Evolutionary conservation across 2,888 invertebrate genomes (phyloP).

Genomic region (Rotaria sp.): DNA sequence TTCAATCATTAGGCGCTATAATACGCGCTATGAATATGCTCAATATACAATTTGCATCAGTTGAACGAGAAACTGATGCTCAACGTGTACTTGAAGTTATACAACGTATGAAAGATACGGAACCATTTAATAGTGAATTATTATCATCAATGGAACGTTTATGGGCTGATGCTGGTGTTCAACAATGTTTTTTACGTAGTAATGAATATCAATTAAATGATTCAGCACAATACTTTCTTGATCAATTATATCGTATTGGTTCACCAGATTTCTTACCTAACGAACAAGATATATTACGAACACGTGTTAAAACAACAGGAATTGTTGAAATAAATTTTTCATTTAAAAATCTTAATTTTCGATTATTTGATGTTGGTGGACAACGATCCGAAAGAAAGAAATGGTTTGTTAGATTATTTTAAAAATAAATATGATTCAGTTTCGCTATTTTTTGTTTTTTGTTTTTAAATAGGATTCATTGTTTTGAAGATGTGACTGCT

Average conservation of each 20-base stretch:
- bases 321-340: slow-evolving; percentile 99
- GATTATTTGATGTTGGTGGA: slow-evolving; percentile 98
- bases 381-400: slow-evolving; percentile 82
- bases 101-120: slow-evolving; percentile 99
- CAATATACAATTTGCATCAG: slow-evolving; percentile 63
- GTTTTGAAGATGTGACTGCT: slow-evolving; percentile 96
- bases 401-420: slow-evolving; percentile 61
- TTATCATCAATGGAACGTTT: slow-evolving; percentile 95
- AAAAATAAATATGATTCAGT: background rate
- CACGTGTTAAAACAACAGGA: slow-evolving; percentile 98
- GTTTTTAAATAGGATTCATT: slow-evolving; percentile 66
- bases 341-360: slow-evolving; percentile 98
- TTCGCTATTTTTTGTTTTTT: background rate
- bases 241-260: slow-evolving; percentile 96
- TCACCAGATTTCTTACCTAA: slow-evolving; percentile 97
- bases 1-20: slow-evolving; percentile 76
- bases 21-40: slow-evolving; percentile 82
- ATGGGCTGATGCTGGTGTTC: slow-evolving; percentile 88
- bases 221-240: slow-evolving; percentile 99
- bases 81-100: slow-evolving; percentile 99
- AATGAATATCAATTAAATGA: slow-evolving; percentile 99
- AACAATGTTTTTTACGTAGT: slow-evolving; percentile 96
- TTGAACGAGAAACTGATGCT: slow-evolving; percentile 65
- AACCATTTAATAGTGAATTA: slow-evolving; percentile 97
- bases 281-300: slow-evolving; percentile 96